Percentiles rank a stretch among this genome's conserved stretches.
Conservation (phyloP, 2,113 vertebrate genomes). For the Oncorhynchus mykiss region DNA sequence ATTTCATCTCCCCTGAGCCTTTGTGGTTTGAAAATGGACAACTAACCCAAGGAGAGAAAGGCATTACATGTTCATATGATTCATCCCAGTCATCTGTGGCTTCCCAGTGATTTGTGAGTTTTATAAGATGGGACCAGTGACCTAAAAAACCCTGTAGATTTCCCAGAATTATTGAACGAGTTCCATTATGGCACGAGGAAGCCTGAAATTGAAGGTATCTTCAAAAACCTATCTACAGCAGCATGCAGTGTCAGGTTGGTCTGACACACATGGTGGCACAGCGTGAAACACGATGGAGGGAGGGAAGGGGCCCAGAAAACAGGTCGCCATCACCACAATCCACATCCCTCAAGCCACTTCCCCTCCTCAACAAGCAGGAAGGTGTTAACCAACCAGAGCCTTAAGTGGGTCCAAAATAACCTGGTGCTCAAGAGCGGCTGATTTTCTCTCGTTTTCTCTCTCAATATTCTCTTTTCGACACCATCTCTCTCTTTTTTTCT, state of each 20-base stretch:
- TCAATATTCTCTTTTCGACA: too few species aligned
- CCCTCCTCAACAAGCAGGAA: too few species aligned
- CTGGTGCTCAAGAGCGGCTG: too few species aligned
- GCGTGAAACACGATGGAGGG: background rate
- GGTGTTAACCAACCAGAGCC: too few species aligned
- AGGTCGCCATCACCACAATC: too few species aligned
- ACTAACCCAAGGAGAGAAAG: too few species aligned
- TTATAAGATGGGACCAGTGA: background rate
- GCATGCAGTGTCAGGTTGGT: conserved; percentile 36
- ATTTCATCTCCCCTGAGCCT: conserved; percentile 15
- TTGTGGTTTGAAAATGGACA: background rate
- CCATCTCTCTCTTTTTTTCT: background rate
- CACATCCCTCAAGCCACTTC: too few species aligned
- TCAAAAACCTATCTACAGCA: background rate
- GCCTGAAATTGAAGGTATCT: conserved; percentile 21
- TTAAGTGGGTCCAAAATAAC: too few species aligned
- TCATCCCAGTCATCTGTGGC: too few species aligned
- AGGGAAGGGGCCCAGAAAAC: background rate
- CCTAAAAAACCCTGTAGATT: background rate
- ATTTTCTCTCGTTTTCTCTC: too few species aligned
- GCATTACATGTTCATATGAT: too few species aligned
- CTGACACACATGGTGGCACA: conserved; percentile 37
- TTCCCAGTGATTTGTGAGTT: background rate
- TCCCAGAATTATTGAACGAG: too few species aligned
- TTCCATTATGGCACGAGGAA: background rate